These are phyloP conservation scores for Eucriotettix oculatus DNA, from an alignment of 2,888 invertebrate species.

Conservation along the genomic window DNA sequence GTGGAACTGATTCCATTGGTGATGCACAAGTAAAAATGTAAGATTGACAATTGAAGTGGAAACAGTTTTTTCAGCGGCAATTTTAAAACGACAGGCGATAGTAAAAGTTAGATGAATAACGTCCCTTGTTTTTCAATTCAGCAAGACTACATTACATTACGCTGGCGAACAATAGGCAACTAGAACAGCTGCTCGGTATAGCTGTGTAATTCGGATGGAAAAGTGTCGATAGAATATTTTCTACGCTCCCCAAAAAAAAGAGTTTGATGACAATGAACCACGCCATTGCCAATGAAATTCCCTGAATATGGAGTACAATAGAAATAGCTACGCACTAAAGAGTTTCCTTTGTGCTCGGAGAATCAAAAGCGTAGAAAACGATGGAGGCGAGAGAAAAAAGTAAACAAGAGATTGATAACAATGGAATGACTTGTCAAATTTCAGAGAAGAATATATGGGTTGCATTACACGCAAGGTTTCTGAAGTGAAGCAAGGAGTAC, in stretches of 20 bases:
- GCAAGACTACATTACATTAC: background rate
- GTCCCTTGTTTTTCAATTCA: too few species aligned
- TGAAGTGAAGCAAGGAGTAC: too few species aligned
- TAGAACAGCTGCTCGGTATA: constrained; percentile 5
- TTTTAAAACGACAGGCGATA: too few species aligned
- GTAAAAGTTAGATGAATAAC: too few species aligned
- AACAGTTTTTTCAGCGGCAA: too few species aligned
- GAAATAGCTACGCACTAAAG: constrained; percentile 1
- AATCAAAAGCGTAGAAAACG: background rate
- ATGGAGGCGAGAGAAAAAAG: background rate
- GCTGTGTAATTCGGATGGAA: constrained; percentile 8
- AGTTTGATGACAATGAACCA: constrained; percentile 6
- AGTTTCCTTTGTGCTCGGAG: constrained; percentile 1
- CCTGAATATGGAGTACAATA: constrained; percentile 7
- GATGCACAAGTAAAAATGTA: too few species aligned
- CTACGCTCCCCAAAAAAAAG: constrained; percentile 4
- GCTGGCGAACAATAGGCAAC: background rate
- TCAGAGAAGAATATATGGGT: constrained; percentile 5
- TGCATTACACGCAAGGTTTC: too few species aligned
- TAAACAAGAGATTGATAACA: constrained; percentile 7
- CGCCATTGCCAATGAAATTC: constrained; percentile 8
- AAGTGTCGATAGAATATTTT: background rate
- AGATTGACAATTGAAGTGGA: too few species aligned
- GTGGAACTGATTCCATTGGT: too few species aligned
- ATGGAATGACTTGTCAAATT: constrained; percentile 8